Evolutionary conservation across 2,113 vertebrate genomes (phyloP), one percentile per base, ranked within the genome.

Genomic region (Pollimyrus isidori): DNA sequence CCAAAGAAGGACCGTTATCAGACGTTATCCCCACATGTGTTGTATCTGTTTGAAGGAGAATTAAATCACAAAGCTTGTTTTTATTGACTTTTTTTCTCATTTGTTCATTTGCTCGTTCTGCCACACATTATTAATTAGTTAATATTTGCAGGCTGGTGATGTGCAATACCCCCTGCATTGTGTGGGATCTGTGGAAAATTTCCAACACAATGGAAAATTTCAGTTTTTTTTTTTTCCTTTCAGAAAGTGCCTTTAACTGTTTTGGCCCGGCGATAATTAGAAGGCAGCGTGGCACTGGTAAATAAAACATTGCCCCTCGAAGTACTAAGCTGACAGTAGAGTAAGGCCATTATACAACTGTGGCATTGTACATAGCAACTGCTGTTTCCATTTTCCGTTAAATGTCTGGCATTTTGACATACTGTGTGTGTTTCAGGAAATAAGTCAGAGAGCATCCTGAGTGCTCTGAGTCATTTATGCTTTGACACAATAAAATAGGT

Each of bases 171-270:
- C 26, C 5, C 30, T 42, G 15, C 6, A 19, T 19, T 35, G 73
- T 42, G 35, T 49, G 49, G 65, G 21, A 35, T 45, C 4, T 9
- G 35, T 80, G 53, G 50, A 10, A 89, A 83, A 89, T 21, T 58
- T 89, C 49, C 10, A 56, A 50, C 30, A 26, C 35, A 84, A 39
- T 89, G 88, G 73, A 56, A 89, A 89, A 84, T 52, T 48, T 84
- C 21, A 4, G 19, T 80, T 56, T 69, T 11, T 80, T 11, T 80
- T 89, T 56, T 23, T 23, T 9, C 62, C 56, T 62, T 48, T 3
- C 48, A 89, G 4, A 84, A 89, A 56, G 45, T 42, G 48, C 76
- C 52, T 84, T 23, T 48, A 35, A 88, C 52, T 7, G 52, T 62
- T 53, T 45, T 88, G 30, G 73, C 21, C 19, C 15, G 39, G 80